Conservation (phyloP, 2,113 vertebrate species). For the Pelecanus crispus region DNA sequence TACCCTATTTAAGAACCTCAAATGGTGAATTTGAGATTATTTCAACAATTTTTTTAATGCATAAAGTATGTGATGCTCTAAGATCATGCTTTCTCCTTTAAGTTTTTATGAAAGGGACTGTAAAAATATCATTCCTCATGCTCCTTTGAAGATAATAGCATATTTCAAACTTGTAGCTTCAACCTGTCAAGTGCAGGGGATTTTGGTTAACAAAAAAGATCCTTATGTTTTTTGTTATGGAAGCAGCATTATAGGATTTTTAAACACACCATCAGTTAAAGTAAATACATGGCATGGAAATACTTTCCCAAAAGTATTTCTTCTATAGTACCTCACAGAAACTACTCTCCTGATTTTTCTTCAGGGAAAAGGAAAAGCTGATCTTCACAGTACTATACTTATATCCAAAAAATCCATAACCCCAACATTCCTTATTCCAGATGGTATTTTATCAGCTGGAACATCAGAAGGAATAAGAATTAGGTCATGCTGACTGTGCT, state of each 20-base stretch:
- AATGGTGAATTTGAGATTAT: not conserved
- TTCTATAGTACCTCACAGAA: not conserved
- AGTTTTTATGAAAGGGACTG: not conserved
- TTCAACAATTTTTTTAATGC: not conserved
- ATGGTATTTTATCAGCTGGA: conserved; percentile 39
- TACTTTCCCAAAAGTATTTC: not conserved
- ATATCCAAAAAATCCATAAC: not conserved
- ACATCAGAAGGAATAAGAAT: conserved; percentile 20
- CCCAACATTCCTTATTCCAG: not conserved
- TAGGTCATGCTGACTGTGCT: not conserved
- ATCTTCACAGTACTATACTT: not conserved
- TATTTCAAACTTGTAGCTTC: not conserved
- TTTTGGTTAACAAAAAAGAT: not conserved
- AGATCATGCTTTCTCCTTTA: not conserved
- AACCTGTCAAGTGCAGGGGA: not conserved
- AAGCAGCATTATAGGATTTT: not conserved
- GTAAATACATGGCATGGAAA: not conserved
- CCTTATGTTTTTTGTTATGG: not conserved
- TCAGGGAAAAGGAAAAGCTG: not conserved
- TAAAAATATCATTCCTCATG: not conserved
- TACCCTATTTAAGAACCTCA: not conserved
- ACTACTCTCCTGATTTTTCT: not conserved
- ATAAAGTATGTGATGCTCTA: not conserved
- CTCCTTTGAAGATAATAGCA: not conserved
- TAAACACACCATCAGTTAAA: not conserved